These are phyloP conservation scores for Silurus aristotelis DNA, from an alignment of 2,797 vertebrate species.

Conservation along the genomic window DNA sequence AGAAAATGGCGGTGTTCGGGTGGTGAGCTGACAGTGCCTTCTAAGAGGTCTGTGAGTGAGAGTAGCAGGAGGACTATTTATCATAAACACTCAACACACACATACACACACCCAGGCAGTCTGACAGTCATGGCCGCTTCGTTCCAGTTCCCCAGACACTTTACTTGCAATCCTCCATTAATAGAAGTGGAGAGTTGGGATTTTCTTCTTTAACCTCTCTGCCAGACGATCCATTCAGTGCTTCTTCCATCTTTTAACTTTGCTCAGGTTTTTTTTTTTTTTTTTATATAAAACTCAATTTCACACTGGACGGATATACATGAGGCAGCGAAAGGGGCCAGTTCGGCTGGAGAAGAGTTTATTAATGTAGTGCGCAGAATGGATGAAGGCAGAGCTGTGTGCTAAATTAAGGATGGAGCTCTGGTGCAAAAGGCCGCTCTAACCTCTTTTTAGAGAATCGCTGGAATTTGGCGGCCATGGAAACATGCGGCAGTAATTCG, in stretches of 20 bases:
- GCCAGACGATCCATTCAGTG: slow-evolving; percentile 21
- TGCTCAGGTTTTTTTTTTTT: not conserved
- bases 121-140: not conserved
- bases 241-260: slow-evolving; percentile 24
- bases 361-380: slow-evolving; percentile 40
- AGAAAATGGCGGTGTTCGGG: slow-evolving; percentile 2
- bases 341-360: slow-evolving; percentile 32
- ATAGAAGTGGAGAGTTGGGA: slow-evolving; percentile 2
- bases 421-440: slow-evolving; percentile 12
- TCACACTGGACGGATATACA: slow-evolving; percentile 47
- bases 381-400: slow-evolving; percentile 2
- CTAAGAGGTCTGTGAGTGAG: slow-evolving; percentile 28
- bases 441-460: slow-evolving; percentile 1
- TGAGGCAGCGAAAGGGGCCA: slow-evolving; percentile 22
- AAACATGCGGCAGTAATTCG: not conserved
- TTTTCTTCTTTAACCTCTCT: slow-evolving; percentile 36
- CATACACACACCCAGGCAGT: not conserved
- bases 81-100: slow-evolving; percentile 24
- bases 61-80: slow-evolving; percentile 44
- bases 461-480: not conserved
- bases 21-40: slow-evolving; percentile 2
- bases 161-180: slow-evolving; percentile 29
- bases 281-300: slow-evolving; percentile 50
- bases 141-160: not conserved
- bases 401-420: slow-evolving; percentile 28